These are phyloP conservation scores for Zaprionus camerounensis DNA, from an alignment of 1,140 invertebrate species.

Conservation along the genomic window DNA sequence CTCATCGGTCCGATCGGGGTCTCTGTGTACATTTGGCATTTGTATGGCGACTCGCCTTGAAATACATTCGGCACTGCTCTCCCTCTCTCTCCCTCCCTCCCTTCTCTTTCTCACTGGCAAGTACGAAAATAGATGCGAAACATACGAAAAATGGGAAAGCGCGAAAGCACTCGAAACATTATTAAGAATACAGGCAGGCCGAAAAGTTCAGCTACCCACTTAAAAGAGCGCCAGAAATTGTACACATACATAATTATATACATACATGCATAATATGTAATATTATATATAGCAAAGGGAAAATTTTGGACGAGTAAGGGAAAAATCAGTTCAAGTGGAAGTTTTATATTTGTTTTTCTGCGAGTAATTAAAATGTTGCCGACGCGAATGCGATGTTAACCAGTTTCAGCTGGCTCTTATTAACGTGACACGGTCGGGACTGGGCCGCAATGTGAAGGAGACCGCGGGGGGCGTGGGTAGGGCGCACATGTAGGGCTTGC, in stretches of 20 bases:
- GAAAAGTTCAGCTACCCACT: slow-evolving; percentile 31
- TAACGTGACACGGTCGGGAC: slow-evolving; percentile 1
- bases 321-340: not conserved
- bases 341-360: not conserved
- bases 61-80: slow-evolving; percentile 35
- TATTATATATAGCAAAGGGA: not conserved
- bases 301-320: not conserved
- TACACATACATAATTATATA: not conserved
- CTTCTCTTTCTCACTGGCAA: not conserved
- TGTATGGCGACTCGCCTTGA: slow-evolving; percentile 43
- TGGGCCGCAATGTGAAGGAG: not conserved
- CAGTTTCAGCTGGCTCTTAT: slow-evolving; percentile 28
- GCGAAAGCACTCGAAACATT: slow-evolving; percentile 25
- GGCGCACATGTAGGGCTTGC: slow-evolving; percentile 44
- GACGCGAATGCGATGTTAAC: slow-evolving; percentile 17
- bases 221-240: slow-evolving; percentile 8
- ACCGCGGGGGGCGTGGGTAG: not conserved
- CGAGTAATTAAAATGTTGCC: slow-evolving; percentile 14
- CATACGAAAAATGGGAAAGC: slow-evolving; percentile 19
- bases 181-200: slow-evolving; percentile 11
- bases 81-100: slow-evolving; percentile 4
- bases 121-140: slow-evolving; percentile 49
- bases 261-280: not conserved
- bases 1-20: not conserved
- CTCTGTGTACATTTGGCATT: slow-evolving; percentile 32